Conservation (phyloP, 2,113 vertebrate genomes). For the Nesoenas mayeri region DNA sequence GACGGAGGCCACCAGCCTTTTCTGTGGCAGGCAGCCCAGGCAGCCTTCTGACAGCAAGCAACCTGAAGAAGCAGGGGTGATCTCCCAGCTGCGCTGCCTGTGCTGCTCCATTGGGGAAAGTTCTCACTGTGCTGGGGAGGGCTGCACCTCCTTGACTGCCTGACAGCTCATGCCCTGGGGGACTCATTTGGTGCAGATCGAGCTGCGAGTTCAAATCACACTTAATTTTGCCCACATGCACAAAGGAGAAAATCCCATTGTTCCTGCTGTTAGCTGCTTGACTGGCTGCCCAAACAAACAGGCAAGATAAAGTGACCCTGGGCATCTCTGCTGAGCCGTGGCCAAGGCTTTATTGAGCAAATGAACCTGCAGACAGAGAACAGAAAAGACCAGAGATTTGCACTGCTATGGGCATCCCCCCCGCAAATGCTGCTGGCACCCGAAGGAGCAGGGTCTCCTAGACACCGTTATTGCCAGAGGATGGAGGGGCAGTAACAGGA, state of each 20-base stretch:
- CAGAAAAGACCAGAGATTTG: background rate
- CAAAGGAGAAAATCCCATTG: constrained; percentile 13
- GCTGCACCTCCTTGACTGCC: background rate
- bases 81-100: background rate
- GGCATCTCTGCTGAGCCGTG: background rate
- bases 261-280: constrained; percentile 36
- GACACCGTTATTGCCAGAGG: background rate
- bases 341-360: constrained; percentile 15
- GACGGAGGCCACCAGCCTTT: background rate
- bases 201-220: constrained; percentile 19
- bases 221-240: background rate
- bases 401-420: background rate
- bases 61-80: rapidly evolving
- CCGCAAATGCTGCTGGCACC: background rate
- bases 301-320: constrained; percentile 41
- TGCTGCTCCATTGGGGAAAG: background rate
- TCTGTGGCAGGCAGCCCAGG: background rate
- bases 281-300: constrained; percentile 44
- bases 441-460: rapidly evolving
- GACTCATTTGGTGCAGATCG: constrained; percentile 34
- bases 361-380: constrained; percentile 19
- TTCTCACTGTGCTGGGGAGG: background rate
- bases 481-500: background rate
- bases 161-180: background rate
- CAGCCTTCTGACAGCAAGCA: background rate